A percentile compares a stretch with the other conserved stretches of the same genome.
phyloP scores from a whole-genome alignment of 2,113 vertebrate genomes.

The Macquaria ambigua region DNA sequence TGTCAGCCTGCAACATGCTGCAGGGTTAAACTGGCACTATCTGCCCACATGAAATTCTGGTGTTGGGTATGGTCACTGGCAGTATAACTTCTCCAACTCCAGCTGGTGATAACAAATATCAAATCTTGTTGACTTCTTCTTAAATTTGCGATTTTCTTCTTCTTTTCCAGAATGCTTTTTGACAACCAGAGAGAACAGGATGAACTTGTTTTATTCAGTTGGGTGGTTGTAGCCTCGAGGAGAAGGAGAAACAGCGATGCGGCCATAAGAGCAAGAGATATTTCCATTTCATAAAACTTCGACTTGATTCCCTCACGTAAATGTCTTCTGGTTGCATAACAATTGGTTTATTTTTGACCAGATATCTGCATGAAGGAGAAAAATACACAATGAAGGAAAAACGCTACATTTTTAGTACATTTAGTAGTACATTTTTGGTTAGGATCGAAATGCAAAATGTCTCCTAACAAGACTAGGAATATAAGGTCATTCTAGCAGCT shows the following conservation, averaged over 20 bases:
- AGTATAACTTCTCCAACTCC: not conserved
- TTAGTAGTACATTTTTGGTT: not conserved
- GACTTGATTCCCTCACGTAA: not conserved
- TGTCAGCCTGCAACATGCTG: constrained; percentile 40
- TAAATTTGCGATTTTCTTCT: not conserved
- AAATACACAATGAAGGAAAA: not conserved
- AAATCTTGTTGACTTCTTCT: constrained; percentile 14
- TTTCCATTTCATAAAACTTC: not conserved
- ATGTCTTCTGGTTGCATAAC: not conserved
- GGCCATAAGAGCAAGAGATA: not conserved
- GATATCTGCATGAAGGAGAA: not conserved
- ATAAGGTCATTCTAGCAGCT: not conserved
- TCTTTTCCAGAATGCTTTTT: constrained; percentile 3
- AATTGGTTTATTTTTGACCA: not conserved
- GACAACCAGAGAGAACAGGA: not conserved
- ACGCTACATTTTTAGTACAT: not conserved
- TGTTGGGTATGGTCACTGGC: not conserved
- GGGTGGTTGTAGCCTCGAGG: not conserved
- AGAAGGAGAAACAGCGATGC: not conserved
- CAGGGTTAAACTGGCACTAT: constrained; percentile 1
- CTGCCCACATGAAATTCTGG: not conserved
- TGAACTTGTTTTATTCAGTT: constrained; percentile 19
- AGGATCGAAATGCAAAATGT: not conserved
- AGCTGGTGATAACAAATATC: constrained; percentile 8
- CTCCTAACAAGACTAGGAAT: not conserved